phyloP scores from a whole-genome alignment of 2,113 vertebrate genomes.

The Melanotaenia duboulayi region DNA sequence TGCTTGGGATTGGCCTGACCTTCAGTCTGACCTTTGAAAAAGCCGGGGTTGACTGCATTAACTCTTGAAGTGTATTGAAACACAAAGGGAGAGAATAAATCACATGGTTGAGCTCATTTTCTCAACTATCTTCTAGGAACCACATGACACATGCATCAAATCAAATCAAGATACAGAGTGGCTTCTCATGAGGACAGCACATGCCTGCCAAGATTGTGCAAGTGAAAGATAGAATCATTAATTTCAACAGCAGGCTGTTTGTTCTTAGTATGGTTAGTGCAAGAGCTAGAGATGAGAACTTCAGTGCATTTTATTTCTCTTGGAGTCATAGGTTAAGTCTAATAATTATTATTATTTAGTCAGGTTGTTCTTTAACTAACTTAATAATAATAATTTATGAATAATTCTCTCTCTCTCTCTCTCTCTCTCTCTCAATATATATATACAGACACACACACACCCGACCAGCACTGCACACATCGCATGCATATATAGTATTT shows the following conservation, averaged over 20 bases:
- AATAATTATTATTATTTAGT: too few relatives aligned
- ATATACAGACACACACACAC: too few relatives aligned
- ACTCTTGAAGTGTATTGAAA: not conserved
- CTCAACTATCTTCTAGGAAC: not conserved
- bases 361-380: too few relatives aligned
- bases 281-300: too few relatives aligned
- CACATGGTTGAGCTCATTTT: not conserved
- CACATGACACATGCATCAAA: conserved; percentile 25
- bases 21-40: not conserved
- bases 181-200: conserved; percentile 38
- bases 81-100: not conserved
- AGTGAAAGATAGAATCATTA: not conserved
- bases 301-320: too few relatives aligned
- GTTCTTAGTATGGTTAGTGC: not conserved
- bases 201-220: not conserved
- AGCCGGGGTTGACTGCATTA: not conserved
- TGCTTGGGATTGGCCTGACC: not conserved
- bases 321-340: too few relatives aligned
- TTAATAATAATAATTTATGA: too few relatives aligned
- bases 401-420: too few relatives aligned
- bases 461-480: too few relatives aligned
- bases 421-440: too few relatives aligned
- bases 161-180: conserved; percentile 38
- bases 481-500: too few relatives aligned
- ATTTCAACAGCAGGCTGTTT: not conserved